Evolutionary conservation across 2,113 vertebrate genomes (phyloP), one percentile per base, ranked within the genome.

Genomic region (Electrona antarctica): DNA sequence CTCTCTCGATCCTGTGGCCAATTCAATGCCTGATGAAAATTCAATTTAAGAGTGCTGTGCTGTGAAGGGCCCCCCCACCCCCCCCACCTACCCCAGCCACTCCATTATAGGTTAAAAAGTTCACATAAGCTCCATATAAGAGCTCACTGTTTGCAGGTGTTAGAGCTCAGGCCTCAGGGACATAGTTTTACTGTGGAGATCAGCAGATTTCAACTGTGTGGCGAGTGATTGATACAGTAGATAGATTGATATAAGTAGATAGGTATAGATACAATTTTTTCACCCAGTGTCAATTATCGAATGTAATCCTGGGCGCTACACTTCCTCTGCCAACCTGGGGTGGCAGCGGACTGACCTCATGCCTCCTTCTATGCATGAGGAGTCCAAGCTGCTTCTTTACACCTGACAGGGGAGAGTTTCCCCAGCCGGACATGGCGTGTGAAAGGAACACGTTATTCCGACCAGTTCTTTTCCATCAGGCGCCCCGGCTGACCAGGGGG

Each of bases 31-130:
- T 61, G 71, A 51, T 81, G 63, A 76, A 87, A 86, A 87, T 81
- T 87, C 75, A 67, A 74, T 87, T 78, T 74, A 66, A 59, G 70
- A 73, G 48, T 15, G 45, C 76, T 8, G 47, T 41, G 51, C 59
- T 64, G 49, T 62, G 70, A 80, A 80, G 74, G 72, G 62, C 74
- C 51, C 63, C 67, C 62, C 54, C 14, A 70, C 60, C 75, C 51
- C 63, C 67, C 62, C 58, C 28, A 7, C 58, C 58, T 33, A 28
- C 69, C 15, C 56, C n/a, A 64, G 54, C 64, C 60, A 33, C 52
- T 5, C 63, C 60, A 79, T 71, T 77, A 81, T 58, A 73, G 77
- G 64, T 77, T 85, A 75, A 81, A 64, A 82, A 74, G 76, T 80
- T 72, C 69, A 74, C 59, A 45, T 29, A 49, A 64, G 60, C n/a